Conservation (phyloP, 1,140 invertebrate genomes). For the Papilio polytes region DNA sequence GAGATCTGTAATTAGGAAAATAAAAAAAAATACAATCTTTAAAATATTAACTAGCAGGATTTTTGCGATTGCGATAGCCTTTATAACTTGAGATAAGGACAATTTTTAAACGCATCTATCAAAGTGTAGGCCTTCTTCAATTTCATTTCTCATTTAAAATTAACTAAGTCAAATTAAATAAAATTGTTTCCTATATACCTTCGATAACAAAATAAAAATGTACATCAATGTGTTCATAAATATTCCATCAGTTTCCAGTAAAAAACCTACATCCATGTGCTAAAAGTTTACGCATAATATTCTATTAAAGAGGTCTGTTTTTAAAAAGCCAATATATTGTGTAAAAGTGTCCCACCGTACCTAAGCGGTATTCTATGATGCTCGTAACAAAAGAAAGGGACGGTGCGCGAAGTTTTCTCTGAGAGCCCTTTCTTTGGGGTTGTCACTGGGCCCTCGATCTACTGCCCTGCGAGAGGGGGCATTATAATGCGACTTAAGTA, state of each 20-base stretch:
- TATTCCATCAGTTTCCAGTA: neutral
- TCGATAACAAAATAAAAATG: neutral
- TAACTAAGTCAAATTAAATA: neutral
- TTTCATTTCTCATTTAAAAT: neutral
- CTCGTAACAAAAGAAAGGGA: slow-evolving; percentile 64
- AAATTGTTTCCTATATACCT: neutral
- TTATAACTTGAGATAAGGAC: neutral
- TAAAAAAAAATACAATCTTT: neutral
- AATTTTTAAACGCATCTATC: neutral
- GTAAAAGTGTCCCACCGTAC: slow-evolving; percentile 49
- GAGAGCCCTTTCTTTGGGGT: slow-evolving; percentile 75
- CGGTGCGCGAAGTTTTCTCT: slow-evolving; percentile 60
- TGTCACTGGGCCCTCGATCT: slow-evolving; percentile 70
- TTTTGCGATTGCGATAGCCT: neutral
- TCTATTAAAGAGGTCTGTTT: slow-evolving; percentile 36
- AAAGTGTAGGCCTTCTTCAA: neutral
- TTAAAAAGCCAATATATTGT: slow-evolving; percentile 47
- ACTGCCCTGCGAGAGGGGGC: slow-evolving; percentile 65
- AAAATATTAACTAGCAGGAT: no score
- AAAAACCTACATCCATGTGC: neutral
- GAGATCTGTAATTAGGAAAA: neutral
- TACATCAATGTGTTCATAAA: neutral
- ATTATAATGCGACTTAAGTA: slow-evolving; percentile 57
- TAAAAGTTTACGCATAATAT: slow-evolving; percentile 38
- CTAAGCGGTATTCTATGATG: slow-evolving; percentile 67